Conservation (phyloP, 2,888 invertebrate species). For the Agrochola litura region DNA sequence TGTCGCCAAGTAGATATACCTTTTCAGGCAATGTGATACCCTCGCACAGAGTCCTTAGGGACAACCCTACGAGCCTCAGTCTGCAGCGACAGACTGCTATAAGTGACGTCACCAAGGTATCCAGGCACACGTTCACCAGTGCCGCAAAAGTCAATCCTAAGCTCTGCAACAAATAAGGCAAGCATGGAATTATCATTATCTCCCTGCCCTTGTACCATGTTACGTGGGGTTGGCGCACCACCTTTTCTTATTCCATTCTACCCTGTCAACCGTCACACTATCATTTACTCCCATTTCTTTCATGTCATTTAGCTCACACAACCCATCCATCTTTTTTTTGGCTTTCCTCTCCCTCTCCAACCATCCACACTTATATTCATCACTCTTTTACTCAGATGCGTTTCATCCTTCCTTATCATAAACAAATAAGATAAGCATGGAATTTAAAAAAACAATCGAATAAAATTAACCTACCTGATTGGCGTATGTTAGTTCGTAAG, state of each 20-base stretch:
- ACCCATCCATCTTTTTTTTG: not conserved
- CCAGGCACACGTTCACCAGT: constrained; percentile 82
- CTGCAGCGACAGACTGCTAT: constrained; percentile 82
- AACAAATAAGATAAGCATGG: not conserved
- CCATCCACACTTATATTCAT: not conserved
- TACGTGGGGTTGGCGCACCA: not conserved
- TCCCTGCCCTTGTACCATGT: not conserved
- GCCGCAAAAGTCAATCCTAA: constrained; percentile 79
- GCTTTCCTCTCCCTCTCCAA: not conserved
- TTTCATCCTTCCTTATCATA: not conserved
- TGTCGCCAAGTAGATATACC: constrained; percentile 51
- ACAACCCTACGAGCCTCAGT: constrained; percentile 79
- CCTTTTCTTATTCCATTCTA: too few species aligned
- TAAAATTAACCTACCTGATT: constrained; percentile 70
- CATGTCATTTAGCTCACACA: not conserved
- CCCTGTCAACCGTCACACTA: not conserved
- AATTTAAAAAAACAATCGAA: not conserved
- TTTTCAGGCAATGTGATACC: constrained; percentile 48
- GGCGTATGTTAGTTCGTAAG: constrained; percentile 81
- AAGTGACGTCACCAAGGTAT: constrained; percentile 76
- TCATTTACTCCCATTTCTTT: not conserved
- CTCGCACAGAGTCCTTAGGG: constrained; percentile 74
- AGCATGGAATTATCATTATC: not conserved
- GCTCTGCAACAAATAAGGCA: constrained; percentile 55
- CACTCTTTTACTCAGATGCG: not conserved